A percentile compares a stretch with the other conserved stretches of the same genome.
These are phyloP conservation scores for Pocota personata DNA, from an alignment of 2,888 invertebrate genomes.

Conservation along the genomic window DNA sequence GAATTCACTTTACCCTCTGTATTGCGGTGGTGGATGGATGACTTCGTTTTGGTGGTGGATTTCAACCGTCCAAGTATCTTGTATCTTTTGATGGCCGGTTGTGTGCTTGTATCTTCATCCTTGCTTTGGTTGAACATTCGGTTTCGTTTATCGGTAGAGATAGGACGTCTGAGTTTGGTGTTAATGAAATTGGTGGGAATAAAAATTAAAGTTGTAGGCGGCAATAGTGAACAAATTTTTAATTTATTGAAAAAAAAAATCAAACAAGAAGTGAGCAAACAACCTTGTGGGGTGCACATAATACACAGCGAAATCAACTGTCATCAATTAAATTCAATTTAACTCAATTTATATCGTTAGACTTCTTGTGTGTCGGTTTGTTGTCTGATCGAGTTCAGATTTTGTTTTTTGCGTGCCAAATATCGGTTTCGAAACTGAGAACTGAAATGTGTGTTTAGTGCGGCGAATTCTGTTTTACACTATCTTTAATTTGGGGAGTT, in stretches of 20 bases:
- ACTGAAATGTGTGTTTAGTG: background rate
- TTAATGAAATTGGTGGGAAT: too few species aligned
- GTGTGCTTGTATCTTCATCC: conserved; percentile 57
- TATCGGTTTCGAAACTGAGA: conserved; percentile 44
- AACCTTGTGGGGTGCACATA: conserved; percentile 57
- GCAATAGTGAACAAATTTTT: background rate
- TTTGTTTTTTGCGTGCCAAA: conserved; percentile 15
- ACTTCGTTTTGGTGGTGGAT: conserved; percentile 35
- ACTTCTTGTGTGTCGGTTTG: conserved; percentile 12
- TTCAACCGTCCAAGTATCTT: conserved; percentile 41
- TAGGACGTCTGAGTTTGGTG: conserved; percentile 57
- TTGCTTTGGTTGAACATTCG: conserved; percentile 57
- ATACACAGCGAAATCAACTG: conserved; percentile 36
- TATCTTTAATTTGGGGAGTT: background rate
- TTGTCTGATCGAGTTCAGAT: conserved; percentile 38
- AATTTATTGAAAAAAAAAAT: conserved; percentile 2
- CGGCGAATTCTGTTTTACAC: background rate
- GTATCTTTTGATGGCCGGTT: conserved; percentile 35
- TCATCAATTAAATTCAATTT: conserved; percentile 68
- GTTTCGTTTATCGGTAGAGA: conserved; percentile 58
- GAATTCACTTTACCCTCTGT: conserved; percentile 40
- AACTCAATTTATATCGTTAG: conserved; percentile 53
- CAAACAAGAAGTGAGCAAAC: conserved; percentile 48
- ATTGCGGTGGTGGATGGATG: conserved; percentile 11
- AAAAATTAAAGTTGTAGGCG: background rate